Conservation (phyloP, 2,888 invertebrate species). For the Drosophila picticornis region DNA sequence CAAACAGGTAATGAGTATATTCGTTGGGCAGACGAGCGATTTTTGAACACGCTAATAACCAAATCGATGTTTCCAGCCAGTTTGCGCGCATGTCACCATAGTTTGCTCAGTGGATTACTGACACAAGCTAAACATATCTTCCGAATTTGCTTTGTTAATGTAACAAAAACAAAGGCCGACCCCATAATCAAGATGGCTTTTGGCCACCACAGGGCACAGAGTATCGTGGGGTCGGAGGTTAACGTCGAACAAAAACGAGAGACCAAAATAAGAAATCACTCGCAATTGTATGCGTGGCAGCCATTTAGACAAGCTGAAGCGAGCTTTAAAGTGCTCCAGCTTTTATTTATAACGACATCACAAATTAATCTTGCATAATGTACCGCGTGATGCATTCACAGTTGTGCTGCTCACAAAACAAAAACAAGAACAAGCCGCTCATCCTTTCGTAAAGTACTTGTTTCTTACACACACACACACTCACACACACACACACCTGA, state of each 20-base stretch:
- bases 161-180: background rate
- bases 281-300: conserved; percentile 28
- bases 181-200: background rate
- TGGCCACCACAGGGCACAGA: background rate
- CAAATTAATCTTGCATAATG: conserved; percentile 79
- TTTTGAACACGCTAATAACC: background rate
- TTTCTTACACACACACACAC: conserved; percentile 38
- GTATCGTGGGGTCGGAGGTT: background rate
- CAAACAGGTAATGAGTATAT: background rate
- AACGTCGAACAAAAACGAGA: background rate
- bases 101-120: background rate
- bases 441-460: conserved; percentile 73
- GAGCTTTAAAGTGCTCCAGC: conserved; percentile 69
- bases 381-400: conserved; percentile 54
- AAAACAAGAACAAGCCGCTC: conserved; percentile 61
- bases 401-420: conserved; percentile 19
- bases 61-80: background rate
- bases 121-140: background rate
- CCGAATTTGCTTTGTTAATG: background rate
- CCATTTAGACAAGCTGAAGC: conserved; percentile 48
- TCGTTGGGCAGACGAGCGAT: background rate
- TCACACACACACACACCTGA: conserved; percentile 36
- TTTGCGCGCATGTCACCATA: background rate
- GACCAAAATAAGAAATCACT: conserved; percentile 13
- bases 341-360: conserved; percentile 79